Percentiles rank a stretch among this genome's conserved stretches.
Evolutionary conservation across 2,888 invertebrate genomes (phyloP).

Genomic region (Hemicrepidius hirtus): DNA sequence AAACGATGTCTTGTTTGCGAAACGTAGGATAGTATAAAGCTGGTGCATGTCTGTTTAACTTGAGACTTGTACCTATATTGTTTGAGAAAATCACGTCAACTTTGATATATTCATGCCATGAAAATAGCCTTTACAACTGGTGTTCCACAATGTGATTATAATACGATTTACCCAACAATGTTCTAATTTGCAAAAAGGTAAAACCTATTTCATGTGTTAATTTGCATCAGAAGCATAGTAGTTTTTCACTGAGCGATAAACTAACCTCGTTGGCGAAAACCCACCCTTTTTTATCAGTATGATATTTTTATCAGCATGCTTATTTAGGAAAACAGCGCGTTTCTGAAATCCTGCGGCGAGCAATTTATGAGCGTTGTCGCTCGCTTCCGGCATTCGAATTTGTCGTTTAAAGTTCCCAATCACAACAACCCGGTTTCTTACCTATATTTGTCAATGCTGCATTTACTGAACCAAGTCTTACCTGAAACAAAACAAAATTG

Average conservation of each 20-base stretch:
- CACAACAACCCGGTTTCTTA: constrained; percentile 15
- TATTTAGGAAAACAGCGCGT: constrained; percentile 21
- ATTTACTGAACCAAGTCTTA: not conserved
- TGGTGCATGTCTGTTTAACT: no score
- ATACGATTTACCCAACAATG: no score
- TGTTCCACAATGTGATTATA: no score
- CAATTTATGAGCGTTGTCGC: constrained; percentile 22
- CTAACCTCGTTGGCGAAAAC: constrained; percentile 14
- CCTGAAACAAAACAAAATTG: constrained; percentile 12
- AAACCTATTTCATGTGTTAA: not conserved
- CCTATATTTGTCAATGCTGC: not conserved
- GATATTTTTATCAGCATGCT: constrained; percentile 21
- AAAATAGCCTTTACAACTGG: no score
- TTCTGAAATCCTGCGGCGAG: constrained; percentile 23
- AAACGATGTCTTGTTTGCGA: no score
- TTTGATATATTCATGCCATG: no score
- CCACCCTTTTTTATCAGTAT: constrained; percentile 19
- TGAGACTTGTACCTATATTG: no score
- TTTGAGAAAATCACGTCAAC: no score
- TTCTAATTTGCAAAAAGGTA: not conserved
- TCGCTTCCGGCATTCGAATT: constrained; percentile 25
- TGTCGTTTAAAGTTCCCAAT: constrained; percentile 25
- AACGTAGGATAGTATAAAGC: no score
- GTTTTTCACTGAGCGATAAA: constrained; percentile 17
- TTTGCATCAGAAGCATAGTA: constrained; percentile 17